phyloP scores from a whole-genome alignment of 2,113 vertebrate species.

The Lepus europaeus region DNA sequence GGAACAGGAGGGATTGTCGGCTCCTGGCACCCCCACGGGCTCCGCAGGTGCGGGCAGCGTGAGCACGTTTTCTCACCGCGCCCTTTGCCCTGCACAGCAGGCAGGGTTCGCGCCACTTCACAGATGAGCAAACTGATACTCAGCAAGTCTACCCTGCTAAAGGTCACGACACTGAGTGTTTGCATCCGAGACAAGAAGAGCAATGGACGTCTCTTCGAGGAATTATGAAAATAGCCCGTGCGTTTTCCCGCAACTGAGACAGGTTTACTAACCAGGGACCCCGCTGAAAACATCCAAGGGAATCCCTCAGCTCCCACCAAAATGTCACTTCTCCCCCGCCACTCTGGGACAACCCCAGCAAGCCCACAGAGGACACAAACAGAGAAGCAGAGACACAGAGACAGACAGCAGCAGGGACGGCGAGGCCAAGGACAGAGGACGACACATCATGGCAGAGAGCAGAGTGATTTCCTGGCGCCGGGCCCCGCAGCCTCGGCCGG shows the following conservation, averaged over 20 bases:
- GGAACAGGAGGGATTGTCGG: background rate
- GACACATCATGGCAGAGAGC: constrained; percentile 72
- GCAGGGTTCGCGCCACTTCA: background rate
- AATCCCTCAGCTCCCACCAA: constrained; percentile 75
- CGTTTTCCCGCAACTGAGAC: constrained; percentile 40
- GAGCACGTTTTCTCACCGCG: rapidly evolving
- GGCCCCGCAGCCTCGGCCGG: constrained; percentile 77
- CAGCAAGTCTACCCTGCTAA: background rate
- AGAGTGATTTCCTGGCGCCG: constrained; percentile 78
- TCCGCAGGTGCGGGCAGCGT: rapidly evolving
- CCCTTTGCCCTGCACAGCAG: background rate
- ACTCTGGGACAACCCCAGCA: constrained; percentile 77
- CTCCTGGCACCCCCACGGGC: rapidly evolving
- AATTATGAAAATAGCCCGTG: constrained; percentile 48
- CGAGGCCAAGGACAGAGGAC: constrained; percentile 74
- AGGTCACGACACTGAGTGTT: background rate
- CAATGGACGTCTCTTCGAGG: constrained; percentile 56
- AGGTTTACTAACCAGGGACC: constrained; percentile 43
- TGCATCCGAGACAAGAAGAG: background rate
- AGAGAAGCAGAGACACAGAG: constrained; percentile 67
- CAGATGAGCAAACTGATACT: constrained; percentile 11
- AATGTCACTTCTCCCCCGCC: constrained; percentile 73
- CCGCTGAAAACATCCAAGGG: constrained; percentile 69
- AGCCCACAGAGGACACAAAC: constrained; percentile 68
- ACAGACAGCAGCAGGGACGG: constrained; percentile 72